phyloP scores from a whole-genome alignment of 1,140 invertebrate species.

The Hycleus phaleratus region DNA sequence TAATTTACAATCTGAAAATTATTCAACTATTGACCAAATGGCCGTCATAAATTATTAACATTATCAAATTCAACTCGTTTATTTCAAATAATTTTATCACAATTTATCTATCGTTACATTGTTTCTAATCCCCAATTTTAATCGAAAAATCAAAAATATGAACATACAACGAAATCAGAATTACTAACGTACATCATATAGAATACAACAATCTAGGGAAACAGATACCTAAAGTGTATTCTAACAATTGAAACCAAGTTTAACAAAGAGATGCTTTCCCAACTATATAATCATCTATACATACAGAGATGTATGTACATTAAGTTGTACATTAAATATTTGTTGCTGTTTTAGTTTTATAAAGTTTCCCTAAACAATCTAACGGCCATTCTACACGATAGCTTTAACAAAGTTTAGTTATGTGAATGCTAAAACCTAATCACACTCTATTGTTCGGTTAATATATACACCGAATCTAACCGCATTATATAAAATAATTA shows the following conservation, averaged over 20 bases:
- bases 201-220: not conserved
- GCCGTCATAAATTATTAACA: constrained; percentile 6
- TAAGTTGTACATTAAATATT: constrained; percentile 11
- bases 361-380: constrained; percentile 9
- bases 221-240: constrained; percentile 5
- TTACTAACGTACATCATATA: not conserved
- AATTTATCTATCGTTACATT: not conserved
- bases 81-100: not conserved
- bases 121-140: not conserved
- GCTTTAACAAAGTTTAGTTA: constrained; percentile 2
- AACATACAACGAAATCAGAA: not conserved
- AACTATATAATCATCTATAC: too few species aligned
- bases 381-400: constrained; percentile 5
- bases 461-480: too few species aligned
- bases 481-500: too few species aligned
- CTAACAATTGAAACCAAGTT: constrained; percentile 9
- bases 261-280: not conserved
- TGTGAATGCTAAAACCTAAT: not conserved
- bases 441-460: too few species aligned
- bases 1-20: constrained; percentile 14
- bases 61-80: constrained; percentile 8
- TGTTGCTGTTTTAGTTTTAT: constrained; percentile 5
- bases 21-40: constrained; percentile 10
- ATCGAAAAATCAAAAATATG: not conserved
- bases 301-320: not conserved